Conservation (phyloP, 2,888 invertebrate species). For the Meganola albula region DNA sequence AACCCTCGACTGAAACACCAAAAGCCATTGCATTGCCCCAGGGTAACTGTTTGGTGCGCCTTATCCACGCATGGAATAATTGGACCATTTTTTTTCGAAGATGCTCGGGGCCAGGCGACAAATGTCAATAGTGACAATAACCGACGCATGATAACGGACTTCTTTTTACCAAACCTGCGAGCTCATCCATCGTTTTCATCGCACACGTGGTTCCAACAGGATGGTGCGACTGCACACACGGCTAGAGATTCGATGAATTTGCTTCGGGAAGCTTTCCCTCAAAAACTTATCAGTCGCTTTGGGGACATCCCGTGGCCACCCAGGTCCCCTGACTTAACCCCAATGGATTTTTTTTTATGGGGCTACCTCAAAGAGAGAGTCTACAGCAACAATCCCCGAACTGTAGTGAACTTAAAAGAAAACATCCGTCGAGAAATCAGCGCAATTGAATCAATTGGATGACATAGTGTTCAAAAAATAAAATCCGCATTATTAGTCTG, state of each 20-base stretch:
- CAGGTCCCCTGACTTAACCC: slow-evolving; percentile 17
- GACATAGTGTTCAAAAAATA: no score
- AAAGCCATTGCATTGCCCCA: slow-evolving; percentile 12
- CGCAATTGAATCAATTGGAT: no score
- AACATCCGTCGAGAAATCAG: slow-evolving; percentile 22
- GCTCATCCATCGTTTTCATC: slow-evolving; percentile 17
- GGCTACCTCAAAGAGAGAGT: slow-evolving; percentile 16
- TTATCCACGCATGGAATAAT: slow-evolving; percentile 17
- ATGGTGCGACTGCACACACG: slow-evolving; percentile 14
- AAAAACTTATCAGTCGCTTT: slow-evolving; percentile 19
- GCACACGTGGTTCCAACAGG: slow-evolving; percentile 22
- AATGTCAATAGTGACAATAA: slow-evolving; percentile 18
- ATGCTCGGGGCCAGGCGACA: slow-evolving; percentile 1
- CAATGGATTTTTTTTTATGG: slow-evolving; percentile 18
- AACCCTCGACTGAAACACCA: slow-evolving; percentile 18
- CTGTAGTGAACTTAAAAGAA: slow-evolving; percentile 16
- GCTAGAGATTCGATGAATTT: slow-evolving; percentile 12
- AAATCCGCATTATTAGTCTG: no score
- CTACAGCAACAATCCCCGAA: slow-evolving; percentile 6
- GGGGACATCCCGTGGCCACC: slow-evolving; percentile 21
- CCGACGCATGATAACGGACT: slow-evolving; percentile 20
- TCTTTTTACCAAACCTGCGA: slow-evolving; percentile 21
- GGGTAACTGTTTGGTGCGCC: slow-evolving; percentile 20
- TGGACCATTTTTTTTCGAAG: slow-evolving; percentile 17
- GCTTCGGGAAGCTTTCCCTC: slow-evolving; percentile 15